Base-by-base conservation (phyloP, 1,140 invertebrate species). In the Cyphomyrmex costatus region DNA sequence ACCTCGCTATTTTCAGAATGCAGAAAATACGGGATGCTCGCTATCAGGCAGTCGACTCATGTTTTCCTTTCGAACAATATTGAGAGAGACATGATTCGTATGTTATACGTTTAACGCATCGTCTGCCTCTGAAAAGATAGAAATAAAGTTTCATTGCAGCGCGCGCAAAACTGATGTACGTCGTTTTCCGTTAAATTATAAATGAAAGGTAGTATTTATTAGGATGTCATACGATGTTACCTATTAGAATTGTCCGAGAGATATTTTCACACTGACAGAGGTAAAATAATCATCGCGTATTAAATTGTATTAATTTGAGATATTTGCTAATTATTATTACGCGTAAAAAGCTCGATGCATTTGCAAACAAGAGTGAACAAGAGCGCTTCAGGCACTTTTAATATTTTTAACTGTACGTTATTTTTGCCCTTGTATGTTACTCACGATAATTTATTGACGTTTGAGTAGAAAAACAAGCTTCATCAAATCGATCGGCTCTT, bases 61-160 rank as follows among this genome's bases (percentile, higher is more conserved):
- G 65, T 82, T 82, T 82, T 82, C 53, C 79, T 73, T 82, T 82
- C n/a, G 51, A 82, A 71, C 33, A 46, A 33, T 60, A 60, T 60
- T 49, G 78, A 27, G 65, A 14, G 53, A 82, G 33, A 12, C 33
- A 36, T 30, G 66, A 82, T 21, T 68, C 33, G 68, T 19, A 33
- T 16, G 49, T 71, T 36, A 51, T 16, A 51, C 65, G 2, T 60
- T 82, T 58, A 73, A 58, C 53, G 33, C 36, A 36, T n/a, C 65
- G 16, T 71, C 51, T 58, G 53, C 24, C 60, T 24, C 24, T 82
- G 66, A 73, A 82, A 73, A n/a, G 66, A 73, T 60, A 36, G 14
- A 82, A 82, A 58, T 60, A 56, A 49, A 27, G 21, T 53, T 82
- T 7, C 4, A 19, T 71, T 51, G 79, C 66, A n/a, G 36, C n/a